Evolutionary conservation across 2,888 invertebrate species (phyloP), one percentile per base, ranked within the genome.

Genomic region (Lottia gigantea): DNA sequence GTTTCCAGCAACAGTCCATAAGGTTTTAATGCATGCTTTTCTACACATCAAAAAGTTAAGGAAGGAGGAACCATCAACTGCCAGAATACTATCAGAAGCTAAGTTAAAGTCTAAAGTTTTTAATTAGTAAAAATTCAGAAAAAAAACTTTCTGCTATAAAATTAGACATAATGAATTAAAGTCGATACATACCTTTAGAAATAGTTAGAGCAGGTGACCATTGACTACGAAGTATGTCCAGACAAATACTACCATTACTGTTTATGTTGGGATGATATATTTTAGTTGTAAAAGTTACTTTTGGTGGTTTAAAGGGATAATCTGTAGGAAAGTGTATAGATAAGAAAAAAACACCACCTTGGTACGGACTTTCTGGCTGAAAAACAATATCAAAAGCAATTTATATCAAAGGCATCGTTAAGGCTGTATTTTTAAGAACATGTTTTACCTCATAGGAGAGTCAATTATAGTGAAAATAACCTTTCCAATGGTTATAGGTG

Each of bases 271-370:
- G 98, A 92, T 98, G 98, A 92, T 98, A 98, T 91, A 98, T 98
- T 92, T 97, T 95, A 90, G 98, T 98, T 91, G 97, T 98, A 92
- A 98, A 99, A 91, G 97, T 96, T 91, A 98, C 92, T 88, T 91
- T 99, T 89, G 99, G 99, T 90, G 99, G 99, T 93, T 99, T 99
- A 91, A 99, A 99, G 87, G 99, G 99, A 91, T 99, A 99, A 92
- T 99, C 99, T 94, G 98, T 98, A 88, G 99, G 98, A 91, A 99
- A 99, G 91, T 98, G 98, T 92, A 99, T 99, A 91, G 97, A 98
- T 92, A 99, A 93, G 92, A 98, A 99, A 92, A 99, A 99, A 89
- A 99, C 98, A 88, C 98, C 98, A 91, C 98, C 98, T 92, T 98
- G 96, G 91, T 98, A 99, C 90, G 98, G 98, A 92, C 98, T 98